phyloP scores from a whole-genome alignment of 2,797 vertebrate species.

The Pangasius mekongensis region DNA sequence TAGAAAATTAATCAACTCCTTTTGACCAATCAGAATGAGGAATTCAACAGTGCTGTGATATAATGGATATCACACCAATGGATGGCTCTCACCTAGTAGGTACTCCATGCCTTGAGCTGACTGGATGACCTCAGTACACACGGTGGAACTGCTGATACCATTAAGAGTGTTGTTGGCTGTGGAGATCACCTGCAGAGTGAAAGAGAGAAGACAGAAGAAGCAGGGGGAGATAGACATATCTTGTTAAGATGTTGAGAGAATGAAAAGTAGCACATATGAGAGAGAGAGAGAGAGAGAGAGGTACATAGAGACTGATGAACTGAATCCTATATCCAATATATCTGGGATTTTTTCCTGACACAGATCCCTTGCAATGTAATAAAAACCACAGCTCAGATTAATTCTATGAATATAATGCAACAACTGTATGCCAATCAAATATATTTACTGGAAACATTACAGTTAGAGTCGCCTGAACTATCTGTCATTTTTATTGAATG shows the following conservation, averaged over 20 bases:
- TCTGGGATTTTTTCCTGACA: not conserved
- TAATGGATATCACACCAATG: not conserved
- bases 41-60: not conserved
- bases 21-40: not conserved
- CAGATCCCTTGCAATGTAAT: not conserved
- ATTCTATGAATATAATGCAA: not conserved
- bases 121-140: conserved; percentile 98
- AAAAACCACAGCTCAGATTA: not conserved
- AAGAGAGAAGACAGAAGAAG: not conserved
- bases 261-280: not conserved
- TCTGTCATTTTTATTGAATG: not conserved
- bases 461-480: not conserved
- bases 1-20: too few species aligned
- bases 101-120: conserved; percentile 99
- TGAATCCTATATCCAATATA: not conserved
- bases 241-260: not conserved
- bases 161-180: conserved; percentile 98
- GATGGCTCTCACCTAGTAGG: conserved; percentile 85
- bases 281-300: not conserved
- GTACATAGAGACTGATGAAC: not conserved
- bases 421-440: not conserved
- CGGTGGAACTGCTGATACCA: conserved; percentile 93
- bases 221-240: not conserved
- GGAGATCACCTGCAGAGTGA: conserved; percentile 86
- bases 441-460: not conserved